Evolutionary conservation across 2,888 invertebrate species (phyloP), one percentile per base, ranked within the genome.

Genomic region (Chrysina gloriosa): DNA sequence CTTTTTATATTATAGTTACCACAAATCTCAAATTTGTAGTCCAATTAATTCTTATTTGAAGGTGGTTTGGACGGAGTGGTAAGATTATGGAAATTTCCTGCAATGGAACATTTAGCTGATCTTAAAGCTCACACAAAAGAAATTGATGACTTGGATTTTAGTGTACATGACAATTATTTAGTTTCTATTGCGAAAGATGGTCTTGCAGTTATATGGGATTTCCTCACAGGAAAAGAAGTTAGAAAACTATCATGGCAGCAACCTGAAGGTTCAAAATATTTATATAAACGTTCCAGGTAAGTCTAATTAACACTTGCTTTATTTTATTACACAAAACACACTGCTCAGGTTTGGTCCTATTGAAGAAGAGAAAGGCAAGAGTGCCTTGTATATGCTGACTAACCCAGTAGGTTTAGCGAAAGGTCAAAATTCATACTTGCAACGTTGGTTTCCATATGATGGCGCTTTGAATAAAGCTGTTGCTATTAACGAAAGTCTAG

Each of bases 71-170:
- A 98, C 83, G 94, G 96, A 2, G 88, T 89, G 77, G 85, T 98
- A 29, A 87, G 96, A 65, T 83, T 97, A 6, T 98, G 97, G 97
- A 88, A 89, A 78, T 95, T 95, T 82, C 96, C 97, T 0, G 89
- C 90, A 75, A 86, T 96, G 84, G 86, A 89, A 63, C 87, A 90
- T 73, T 79, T 89, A 16, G 87, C 88, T 76, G 91, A 91, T 74
- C 84, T 96, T 6, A 85, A 89, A 71, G 94, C 91, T 31, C 97
- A 97, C 78, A 88, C 86, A 64, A 94, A 94, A 83, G 97, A 97
- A 87, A 93, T 98, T 72, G 97, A 97, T 78, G 97, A 97, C 82
- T 82, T 98, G 63, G 96, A 97, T 84, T 93, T 97, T 80, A 94
- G 93, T 83, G 91, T 92, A 1, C 89, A 90, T 78, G 91, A 92